Base-by-base conservation (phyloP, 1,140 invertebrate species). In the Drosophila murphyi region DNA sequence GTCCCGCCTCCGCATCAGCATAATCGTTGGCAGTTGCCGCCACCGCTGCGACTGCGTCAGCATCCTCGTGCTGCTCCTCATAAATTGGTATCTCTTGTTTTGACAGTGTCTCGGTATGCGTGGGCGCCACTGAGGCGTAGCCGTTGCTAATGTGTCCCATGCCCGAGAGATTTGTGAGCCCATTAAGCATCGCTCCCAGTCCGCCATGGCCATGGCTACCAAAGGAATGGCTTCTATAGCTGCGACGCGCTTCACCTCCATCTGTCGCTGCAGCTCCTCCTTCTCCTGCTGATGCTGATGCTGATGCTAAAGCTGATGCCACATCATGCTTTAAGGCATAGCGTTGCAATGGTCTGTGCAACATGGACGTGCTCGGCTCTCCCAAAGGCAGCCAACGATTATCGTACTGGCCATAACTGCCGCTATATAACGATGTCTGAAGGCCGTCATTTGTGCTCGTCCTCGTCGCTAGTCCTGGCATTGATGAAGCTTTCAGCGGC, bases 41-140 rank as follows among this genome's bases (percentile, higher is more conserved):
- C 29, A 80, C 80, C 6, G 78, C 76, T 8, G 80, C 83, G 3
- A 80, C 82, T n/a, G 72, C 81, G 31, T 81, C 85, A 10, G 88
- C 81, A 61, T 92, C 88, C 78, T 92, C 90, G 54, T 92, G 80
- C 73, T 92, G 85, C 56, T 92, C 90, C 75, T 92, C 90, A 61
- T 92, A 92, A 79, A 92, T 92, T 43, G 90, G 90, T 81, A 89
- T 92, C 76, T 92, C 83, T 67, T 92, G 87, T 45, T 90, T 90
- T n/a, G 67, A 56, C 28, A 80, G 37, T n/a, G 90, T 57, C 50
- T 86, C 78, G 31, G 82, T 85, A 37, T 80, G 83, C 52, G 75
- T 85, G 81, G 86, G 86, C 10, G 82, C 76, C 71, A 90, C 71
- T 32, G 80, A 78, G 47, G 63, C 89, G 41, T 90, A 91, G 39